Percentiles rank a stretch among this genome's conserved stretches.
Evolutionary conservation across 2,888 invertebrate genomes (phyloP).

Genomic region (Pachycephus smyrnensis): DNA sequence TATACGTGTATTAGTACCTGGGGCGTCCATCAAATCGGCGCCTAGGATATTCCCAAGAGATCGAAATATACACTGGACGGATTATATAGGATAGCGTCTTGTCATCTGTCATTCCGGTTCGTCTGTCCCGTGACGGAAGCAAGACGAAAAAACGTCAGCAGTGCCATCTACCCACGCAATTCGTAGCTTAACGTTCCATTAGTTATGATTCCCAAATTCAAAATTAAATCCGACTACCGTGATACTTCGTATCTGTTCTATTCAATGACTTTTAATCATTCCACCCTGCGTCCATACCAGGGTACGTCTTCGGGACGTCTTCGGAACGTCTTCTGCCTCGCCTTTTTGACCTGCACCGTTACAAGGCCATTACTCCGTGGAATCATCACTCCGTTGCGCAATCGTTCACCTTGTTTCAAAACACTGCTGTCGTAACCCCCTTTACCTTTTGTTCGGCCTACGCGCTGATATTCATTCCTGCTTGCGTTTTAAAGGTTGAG

Average conservation of each 20-base stretch:
- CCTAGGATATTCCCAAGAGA: not conserved
- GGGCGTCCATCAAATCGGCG: not conserved
- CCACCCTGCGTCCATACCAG: not conserved
- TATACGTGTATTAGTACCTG: not conserved
- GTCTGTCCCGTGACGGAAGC: not conserved
- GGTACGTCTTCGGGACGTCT: not conserved
- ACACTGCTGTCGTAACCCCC: conserved; percentile 12
- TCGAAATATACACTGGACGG: not conserved
- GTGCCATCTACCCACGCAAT: not conserved
- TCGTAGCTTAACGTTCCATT: not conserved
- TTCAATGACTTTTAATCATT: not conserved
- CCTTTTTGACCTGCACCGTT: conserved; percentile 6
- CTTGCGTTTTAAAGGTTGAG: not conserved
- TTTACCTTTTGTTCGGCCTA: conserved; percentile 11
- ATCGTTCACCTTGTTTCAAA: conserved; percentile 9
- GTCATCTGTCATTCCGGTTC: not conserved
- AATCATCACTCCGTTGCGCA: conserved; percentile 9
- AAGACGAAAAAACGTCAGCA: not conserved
- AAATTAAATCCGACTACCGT: not conserved
- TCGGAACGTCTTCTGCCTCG: conserved; percentile 2
- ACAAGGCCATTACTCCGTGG: conserved; percentile 5
- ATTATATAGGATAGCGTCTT: not conserved
- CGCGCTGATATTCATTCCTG: not conserved
- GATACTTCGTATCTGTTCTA: not conserved
- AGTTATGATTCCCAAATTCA: not conserved